Evolutionary conservation across 2,888 invertebrate genomes (phyloP).

Genomic region (Amiota minor): DNA sequence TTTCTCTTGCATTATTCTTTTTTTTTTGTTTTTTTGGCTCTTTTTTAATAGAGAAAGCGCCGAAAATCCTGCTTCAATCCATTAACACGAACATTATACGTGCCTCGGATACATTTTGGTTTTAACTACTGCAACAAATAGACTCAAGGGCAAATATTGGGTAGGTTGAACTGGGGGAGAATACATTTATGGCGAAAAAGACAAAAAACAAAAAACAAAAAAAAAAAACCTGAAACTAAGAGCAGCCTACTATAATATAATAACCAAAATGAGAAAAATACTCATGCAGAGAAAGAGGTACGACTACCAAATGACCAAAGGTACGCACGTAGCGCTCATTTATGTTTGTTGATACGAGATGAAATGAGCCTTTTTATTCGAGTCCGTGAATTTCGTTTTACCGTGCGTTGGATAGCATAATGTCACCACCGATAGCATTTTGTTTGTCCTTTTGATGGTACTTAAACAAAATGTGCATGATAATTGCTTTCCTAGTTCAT

Average conservation of each 20-base stretch:
- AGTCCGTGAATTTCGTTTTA: not conserved
- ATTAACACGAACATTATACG: conserved; percentile 20
- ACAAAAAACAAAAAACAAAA: not conserved
- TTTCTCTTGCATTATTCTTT: not conserved
- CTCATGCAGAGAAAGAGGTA: not conserved
- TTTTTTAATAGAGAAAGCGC: not conserved
- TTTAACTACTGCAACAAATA: not conserved
- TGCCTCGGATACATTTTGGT: conserved; percentile 13
- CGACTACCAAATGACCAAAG: conserved; percentile 25
- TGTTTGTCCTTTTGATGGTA: conserved; percentile 20
- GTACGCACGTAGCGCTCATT: conserved; percentile 23
- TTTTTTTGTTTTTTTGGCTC: too few species aligned
- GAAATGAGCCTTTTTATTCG: not conserved
- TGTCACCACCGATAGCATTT: conserved; percentile 6
- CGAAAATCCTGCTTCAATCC: conserved; percentile 10
- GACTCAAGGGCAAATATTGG: not conserved
- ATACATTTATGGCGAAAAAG: not conserved
- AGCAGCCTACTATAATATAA: not conserved
- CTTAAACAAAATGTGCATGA: conserved; percentile 24
- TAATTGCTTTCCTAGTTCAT: conserved; percentile 28
- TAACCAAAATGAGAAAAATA: not conserved
- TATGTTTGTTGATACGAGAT: not conserved
- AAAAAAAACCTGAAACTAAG: not conserved
- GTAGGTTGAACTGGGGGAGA: too few species aligned
- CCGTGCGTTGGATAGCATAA: not conserved